Base-by-base conservation (phyloP, 92 coral and sea anemone species). In the Pocillopora grandis region DNA sequence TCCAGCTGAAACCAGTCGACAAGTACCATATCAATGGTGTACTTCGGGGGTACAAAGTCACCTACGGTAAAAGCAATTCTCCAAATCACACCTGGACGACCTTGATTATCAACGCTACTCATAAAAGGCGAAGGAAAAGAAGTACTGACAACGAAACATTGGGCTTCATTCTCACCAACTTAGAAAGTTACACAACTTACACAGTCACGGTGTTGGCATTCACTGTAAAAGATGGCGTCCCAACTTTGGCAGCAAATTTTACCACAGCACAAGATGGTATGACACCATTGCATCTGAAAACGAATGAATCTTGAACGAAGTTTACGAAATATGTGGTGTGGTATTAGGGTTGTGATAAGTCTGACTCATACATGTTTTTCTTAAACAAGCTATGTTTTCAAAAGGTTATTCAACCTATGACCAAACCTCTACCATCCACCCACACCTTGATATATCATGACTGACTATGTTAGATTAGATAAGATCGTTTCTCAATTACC, bases 191-290 rank as follows among this genome's bases (percentile, higher is more conserved):
- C 55, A 64, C 81, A 9, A 23, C 48, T 15, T 83, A 83, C 31
- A 42, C 81, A 31, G 75, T 75, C 56, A 18, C 33, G 9, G 87
- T 83, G 5, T 83, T 83, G 73, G 87, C 87, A 23, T 74, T 83
- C 33, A 83, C 87, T 35, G 58, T 83, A 19, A 75, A 83, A 57
- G 87, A 83, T 63, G 87, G 87, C 58, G 81, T 83, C 9, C 87
- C 87, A 16, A 83, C 87, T 12, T 23, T 74, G 65, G 66, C 79
- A 2, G 66, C 66, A 66, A 74, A 74, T 73, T 83, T 83, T 57
- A 75, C 79, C 35, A 83, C 87, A 2, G 81, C 74, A 1, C 31
- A 75, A 75, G 87, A 56, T 17, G 87, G 81, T 83, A 74, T 18
- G 72, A 71, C 42, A 18, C n/a, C 31, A 42, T 42, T 42, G 56